A percentile compares a stretch with the other conserved stretches of the same genome.
Conservation (phyloP, 2,113 vertebrate genomes). For the Pygathrix nemaeus region DNA sequence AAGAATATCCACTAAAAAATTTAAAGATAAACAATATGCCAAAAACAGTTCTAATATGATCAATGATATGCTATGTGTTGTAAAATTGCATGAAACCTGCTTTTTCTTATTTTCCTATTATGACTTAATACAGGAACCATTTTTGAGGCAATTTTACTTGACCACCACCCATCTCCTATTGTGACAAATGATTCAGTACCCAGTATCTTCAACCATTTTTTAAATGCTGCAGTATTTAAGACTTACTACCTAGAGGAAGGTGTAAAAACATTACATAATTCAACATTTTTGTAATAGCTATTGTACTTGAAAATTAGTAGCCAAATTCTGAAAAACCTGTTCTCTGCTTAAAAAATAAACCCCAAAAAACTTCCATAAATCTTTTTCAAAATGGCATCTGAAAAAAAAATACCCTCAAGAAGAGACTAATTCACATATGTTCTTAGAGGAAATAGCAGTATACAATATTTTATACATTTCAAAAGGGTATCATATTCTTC, state of each 20-base stretch:
- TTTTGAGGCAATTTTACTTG: conserved; percentile 59
- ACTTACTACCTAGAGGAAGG: conserved; percentile 2
- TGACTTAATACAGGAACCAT: conserved; percentile 45
- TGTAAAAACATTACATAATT: conserved; percentile 5
- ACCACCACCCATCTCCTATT: conserved; percentile 74
- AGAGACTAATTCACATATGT: conserved; percentile 4
- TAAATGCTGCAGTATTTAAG: conserved; percentile 5
- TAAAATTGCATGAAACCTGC: neutral
- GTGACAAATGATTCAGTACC: conserved; percentile 55
- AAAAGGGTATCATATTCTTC: neutral
- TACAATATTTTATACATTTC: neutral
- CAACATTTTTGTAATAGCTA: conserved; percentile 19
- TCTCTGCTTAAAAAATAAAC: neutral
- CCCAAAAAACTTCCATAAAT: neutral
- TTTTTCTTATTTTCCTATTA: neutral
- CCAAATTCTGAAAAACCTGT: conserved; percentile 43
- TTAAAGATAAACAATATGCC: conserved; percentile 4
- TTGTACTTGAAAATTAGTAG: conserved; percentile 15
- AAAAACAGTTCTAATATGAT: conserved; percentile 1
- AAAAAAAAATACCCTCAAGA: conserved; percentile 23
- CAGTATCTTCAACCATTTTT: conserved; percentile 51
- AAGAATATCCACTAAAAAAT: neutral
- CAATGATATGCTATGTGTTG: neutral
- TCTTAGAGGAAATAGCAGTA: neutral
- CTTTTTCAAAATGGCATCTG: conserved; percentile 39